Evolutionary conservation across 2,888 invertebrate species (phyloP).

Genomic region (Hemithea aestivaria): DNA sequence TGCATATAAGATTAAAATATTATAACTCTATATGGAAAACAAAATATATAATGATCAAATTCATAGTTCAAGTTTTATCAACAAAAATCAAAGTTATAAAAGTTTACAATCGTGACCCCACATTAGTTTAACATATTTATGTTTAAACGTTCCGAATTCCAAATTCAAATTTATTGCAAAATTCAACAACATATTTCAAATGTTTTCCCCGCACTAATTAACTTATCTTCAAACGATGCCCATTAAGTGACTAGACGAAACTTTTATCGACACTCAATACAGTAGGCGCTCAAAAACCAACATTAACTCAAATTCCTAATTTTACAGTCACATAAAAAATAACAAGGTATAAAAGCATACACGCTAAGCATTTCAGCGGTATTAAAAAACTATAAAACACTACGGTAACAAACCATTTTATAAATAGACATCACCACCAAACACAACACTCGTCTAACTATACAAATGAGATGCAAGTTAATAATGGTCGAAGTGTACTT

Average conservation of each 20-base stretch:
- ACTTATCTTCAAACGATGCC: conserved; percentile 12
- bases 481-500: no score
- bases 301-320: conserved; percentile 22
- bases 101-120: no score
- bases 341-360: conserved; percentile 21
- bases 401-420: no score
- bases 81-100: no score
- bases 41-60: no score
- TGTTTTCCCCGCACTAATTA: conserved; percentile 8
- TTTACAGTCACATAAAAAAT: conserved; percentile 27
- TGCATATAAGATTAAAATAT: no score
- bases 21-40: no score
- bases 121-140: no score
- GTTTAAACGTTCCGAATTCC: no score
- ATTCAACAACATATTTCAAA: conserved; percentile 7
- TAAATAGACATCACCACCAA: not conserved
- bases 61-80: no score
- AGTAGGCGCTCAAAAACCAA: conserved; percentile 18
- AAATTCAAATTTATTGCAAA: conserved; percentile 1
- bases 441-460: no score
- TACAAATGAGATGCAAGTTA: no score
- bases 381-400: conserved; percentile 28
- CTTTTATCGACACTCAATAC: conserved; percentile 16
- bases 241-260: conserved; percentile 9
- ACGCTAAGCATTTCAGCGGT: conserved; percentile 20